Base-by-base conservation (phyloP, 2,113 vertebrate genomes). In the Pogona vitticeps region DNA sequence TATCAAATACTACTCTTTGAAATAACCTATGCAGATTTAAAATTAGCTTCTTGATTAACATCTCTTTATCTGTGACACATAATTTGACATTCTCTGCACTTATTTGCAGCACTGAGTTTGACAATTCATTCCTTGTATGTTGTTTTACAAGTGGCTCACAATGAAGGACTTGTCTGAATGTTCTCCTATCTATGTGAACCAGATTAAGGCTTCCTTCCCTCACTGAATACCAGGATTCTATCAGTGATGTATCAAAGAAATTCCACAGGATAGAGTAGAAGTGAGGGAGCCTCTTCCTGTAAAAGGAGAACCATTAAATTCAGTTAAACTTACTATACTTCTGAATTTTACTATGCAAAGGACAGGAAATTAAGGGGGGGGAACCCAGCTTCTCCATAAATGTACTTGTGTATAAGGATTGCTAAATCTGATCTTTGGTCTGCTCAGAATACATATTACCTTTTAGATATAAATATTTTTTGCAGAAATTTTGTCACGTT, bases 1-100 rank as follows among this genome's bases (percentile, higher is more conserved):
- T 96, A 83, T 94, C 38, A 91, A 1, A 65, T 52, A 72, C 38
- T 78, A 67, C 80, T 71, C 10, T 58, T 89, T 86, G 26, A 1
- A 87, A 85, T 72, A 52, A 67, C 71, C 28, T 2, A n/a, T 18
- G 33, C 31, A 70, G 18, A 40, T 86, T 80, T 58, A 70, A 52
- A 52, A 6, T 52, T 10, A 52, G 5, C 46, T 52, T 10, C 46
- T 52, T 52, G 10, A 10, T 52, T 52, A 38, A 31, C 31, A 31
- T 38, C 68, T 76, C 38, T 26, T 20, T 72, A 6, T n/a, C 2
- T 2, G 20, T 61, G 40, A 21, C 82, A 63, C 10, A 80, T 80
- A 38, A 6, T 78, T 42, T 52, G 52, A 40, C 56, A 38, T 79
- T 79, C 58, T 46, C n/a, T n/a, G 36, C 8, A 31, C 36, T 76